Conservation (phyloP, 2,797 vertebrate species). For the Danio albolineatus region DNA sequence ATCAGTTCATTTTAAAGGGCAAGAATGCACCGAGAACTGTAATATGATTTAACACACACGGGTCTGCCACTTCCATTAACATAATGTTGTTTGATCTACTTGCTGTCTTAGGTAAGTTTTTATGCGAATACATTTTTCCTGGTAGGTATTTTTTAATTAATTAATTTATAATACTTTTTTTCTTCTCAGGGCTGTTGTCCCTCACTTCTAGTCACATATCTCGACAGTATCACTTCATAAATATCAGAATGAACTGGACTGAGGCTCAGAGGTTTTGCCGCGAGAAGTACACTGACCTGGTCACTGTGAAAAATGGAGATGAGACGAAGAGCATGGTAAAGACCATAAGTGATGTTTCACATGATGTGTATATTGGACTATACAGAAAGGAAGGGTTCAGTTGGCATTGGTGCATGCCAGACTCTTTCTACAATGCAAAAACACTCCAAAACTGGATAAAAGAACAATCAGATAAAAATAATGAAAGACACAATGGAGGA, state of each 20-base stretch:
- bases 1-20: too few relatives aligned
- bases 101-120: too few relatives aligned
- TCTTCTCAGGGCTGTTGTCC: constrained; percentile 63
- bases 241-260: constrained; percentile 49
- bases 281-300: constrained; percentile 67
- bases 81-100: too few relatives aligned
- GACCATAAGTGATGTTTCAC: constrained; percentile 3
- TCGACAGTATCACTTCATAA: constrained; percentile 65
- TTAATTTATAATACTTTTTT: not conserved
- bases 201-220: constrained; percentile 49
- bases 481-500: constrained; percentile 68
- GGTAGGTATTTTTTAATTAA: not conserved
- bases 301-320: constrained; percentile 63
- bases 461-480: constrained; percentile 51
- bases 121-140: too few relatives aligned
- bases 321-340: constrained; percentile 62
- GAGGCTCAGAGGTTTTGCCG: constrained; percentile 71
- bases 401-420: constrained; percentile 70
- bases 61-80: too few relatives aligned
- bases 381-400: constrained; percentile 53
- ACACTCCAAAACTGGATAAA: constrained; percentile 68
- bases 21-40: too few relatives aligned
- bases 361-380: constrained; percentile 72
- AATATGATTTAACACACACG: too few relatives aligned
- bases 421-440: constrained; percentile 26